Conservation (phyloP, 2,113 vertebrate species). For the Entosphenus tridentatus region DNA sequence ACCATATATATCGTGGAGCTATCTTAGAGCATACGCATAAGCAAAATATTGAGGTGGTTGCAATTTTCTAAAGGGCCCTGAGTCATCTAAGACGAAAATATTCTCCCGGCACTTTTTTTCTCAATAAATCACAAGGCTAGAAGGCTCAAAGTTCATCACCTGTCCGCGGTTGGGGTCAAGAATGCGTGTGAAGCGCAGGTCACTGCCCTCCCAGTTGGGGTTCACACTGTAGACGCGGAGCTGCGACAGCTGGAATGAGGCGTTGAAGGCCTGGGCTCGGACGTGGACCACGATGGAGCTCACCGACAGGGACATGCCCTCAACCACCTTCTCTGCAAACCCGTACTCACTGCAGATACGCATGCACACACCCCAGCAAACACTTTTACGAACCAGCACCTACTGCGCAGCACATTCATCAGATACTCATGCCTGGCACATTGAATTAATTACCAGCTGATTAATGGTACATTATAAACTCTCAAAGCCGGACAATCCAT, state of each 20-base stretch:
- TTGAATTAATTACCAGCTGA: no score
- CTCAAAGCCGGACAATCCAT: no score
- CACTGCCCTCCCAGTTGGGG: conserved; percentile 71
- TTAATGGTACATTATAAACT: no score
- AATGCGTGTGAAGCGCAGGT: conserved; percentile 69
- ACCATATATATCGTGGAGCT: no score
- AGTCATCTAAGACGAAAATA: no score
- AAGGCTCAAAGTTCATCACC: conserved; percentile 22
- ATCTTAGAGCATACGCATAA: no score
- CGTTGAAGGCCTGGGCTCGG: conserved; percentile 70
- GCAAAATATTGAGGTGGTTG: no score
- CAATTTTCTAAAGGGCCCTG: no score
- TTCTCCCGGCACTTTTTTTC: no score
- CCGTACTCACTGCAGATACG: conserved; percentile 55
- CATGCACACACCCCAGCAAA: not conserved
- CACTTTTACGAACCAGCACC: not conserved
- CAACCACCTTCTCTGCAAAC: conserved; percentile 95
- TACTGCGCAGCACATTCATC: not conserved
- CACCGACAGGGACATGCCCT: conserved; percentile 90
- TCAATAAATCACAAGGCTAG: no score
- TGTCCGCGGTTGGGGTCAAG: conserved; percentile 73
- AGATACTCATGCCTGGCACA: not conserved
- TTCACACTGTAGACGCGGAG: conserved; percentile 88
- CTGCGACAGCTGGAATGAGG: conserved; percentile 91
- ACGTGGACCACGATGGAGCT: conserved; percentile 93